Conservation (phyloP, 2,113 vertebrate genomes). For the Bothrops jararaca region DNA sequence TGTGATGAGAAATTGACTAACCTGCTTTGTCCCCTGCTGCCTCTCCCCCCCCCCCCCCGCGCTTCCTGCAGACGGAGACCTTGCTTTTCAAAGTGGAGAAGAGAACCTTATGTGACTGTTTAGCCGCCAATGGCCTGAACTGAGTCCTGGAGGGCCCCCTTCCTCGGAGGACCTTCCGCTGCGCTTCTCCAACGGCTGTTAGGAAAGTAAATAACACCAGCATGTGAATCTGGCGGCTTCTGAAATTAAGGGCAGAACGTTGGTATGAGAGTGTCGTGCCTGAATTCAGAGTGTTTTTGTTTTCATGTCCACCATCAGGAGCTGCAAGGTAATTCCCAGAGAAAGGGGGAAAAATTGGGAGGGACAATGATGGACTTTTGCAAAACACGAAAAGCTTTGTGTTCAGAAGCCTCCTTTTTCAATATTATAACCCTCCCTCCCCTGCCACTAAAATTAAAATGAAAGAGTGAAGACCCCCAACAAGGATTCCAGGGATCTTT, state of each 20-base stretch:
- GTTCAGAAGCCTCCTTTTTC: not conserved
- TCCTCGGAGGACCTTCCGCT: not conserved
- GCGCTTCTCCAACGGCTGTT: not conserved
- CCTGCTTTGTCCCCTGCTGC: not conserved
- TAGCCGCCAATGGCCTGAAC: constrained; percentile 11
- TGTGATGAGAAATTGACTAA: not conserved
- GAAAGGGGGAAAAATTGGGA: not conserved
- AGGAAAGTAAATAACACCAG: not conserved
- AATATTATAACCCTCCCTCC: not conserved
- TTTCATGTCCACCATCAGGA: not conserved
- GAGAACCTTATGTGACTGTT: constrained; percentile 85
- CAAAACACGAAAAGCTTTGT: not conserved
- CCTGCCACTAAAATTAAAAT: not conserved
- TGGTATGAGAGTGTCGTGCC: not conserved
- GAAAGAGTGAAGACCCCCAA: not conserved
- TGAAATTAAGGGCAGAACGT: not conserved
- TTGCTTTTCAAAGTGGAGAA: constrained; percentile 85
- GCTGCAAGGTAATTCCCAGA: not conserved
- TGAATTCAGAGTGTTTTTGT: not conserved
- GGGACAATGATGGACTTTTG: not conserved
- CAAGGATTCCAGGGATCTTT: too few species aligned
- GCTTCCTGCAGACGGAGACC: constrained; percentile 76
- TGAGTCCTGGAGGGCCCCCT: not conserved
- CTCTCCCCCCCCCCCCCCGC: too few species aligned
- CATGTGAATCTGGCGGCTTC: not conserved